Percentiles rank a stretch among this genome's conserved stretches.
These are phyloP conservation scores for Ophion slaviceki DNA, from an alignment of 2,888 invertebrate species.

Conservation along the genomic window DNA sequence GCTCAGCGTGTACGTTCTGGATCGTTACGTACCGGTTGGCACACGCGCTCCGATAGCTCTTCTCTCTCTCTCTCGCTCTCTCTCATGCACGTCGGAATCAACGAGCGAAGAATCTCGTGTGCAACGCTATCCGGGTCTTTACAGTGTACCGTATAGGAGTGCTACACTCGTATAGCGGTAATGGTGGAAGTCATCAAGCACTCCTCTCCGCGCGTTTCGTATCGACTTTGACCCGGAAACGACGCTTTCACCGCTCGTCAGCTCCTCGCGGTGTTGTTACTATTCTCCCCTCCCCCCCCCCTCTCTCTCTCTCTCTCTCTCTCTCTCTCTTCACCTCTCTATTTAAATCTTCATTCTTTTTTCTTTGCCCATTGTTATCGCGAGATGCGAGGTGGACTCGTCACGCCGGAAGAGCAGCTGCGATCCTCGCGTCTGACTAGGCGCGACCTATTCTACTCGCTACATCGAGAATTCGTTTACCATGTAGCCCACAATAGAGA, in stretches of 20 bases:
- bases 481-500: not conserved
- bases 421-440: constrained; percentile 24
- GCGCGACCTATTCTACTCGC: constrained; percentile 49
- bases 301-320: not conserved
- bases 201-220: constrained; percentile 38
- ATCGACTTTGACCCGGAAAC: constrained; percentile 63
- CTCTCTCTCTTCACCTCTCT: not conserved
- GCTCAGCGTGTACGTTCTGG: not conserved
- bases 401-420: not conserved
- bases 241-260: constrained; percentile 56
- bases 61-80: too few relatives aligned
- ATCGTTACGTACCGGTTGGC: constrained; percentile 31
- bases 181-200: constrained; percentile 30
- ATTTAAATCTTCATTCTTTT: not conserved
- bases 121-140: constrained; percentile 3
- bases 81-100: constrained; percentile 30
- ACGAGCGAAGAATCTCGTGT: constrained; percentile 38
- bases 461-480: not conserved
- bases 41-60: constrained; percentile 7
- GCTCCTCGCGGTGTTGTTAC: constrained; percentile 8
- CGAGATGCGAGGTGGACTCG: not conserved
- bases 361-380: constrained; percentile 16
- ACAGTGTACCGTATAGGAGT: not conserved
- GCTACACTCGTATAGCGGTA: constrained; percentile 11
- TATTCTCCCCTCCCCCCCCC: not conserved